Evolutionary conservation across 2,797 vertebrate genomes (phyloP).

Genomic region (Luscinia megarhynchos): DNA sequence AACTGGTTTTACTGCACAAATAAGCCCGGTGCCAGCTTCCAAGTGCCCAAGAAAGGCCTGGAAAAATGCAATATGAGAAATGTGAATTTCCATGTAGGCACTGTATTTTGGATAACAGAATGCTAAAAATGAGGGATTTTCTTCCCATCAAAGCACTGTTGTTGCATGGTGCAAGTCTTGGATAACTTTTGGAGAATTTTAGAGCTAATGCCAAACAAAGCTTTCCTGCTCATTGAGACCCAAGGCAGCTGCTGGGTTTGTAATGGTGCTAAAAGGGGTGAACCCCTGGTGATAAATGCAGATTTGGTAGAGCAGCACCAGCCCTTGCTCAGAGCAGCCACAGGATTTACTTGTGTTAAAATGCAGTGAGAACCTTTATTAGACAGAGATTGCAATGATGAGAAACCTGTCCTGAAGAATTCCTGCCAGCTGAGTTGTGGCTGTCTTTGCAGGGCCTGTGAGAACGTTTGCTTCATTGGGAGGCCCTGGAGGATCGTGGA

Average conservation of each 20-base stretch:
- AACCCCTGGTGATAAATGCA: background rate
- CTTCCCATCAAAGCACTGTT: background rate
- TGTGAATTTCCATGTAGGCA: background rate
- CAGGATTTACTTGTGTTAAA: background rate
- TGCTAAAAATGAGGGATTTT: background rate
- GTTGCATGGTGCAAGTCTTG: background rate
- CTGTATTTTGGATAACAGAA: background rate
- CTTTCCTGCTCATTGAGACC: background rate
- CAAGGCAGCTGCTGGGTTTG: background rate
- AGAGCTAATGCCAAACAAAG: background rate
- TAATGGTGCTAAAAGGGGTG: background rate
- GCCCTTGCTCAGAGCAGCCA: background rate
- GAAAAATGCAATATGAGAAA: background rate
- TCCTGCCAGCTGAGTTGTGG: background rate
- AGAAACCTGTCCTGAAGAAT: background rate
- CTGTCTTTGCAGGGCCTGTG: slow-evolving; percentile 49
- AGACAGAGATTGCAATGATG: accelerated
- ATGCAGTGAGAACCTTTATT: accelerated
- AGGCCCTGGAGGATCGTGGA: slow-evolving; percentile 95
- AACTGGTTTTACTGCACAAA: background rate
- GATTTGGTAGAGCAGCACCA: background rate
- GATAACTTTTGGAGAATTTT: background rate
- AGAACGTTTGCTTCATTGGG: slow-evolving; percentile 83
- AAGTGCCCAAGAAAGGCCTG: background rate
- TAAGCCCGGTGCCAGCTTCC: background rate